Base-by-base conservation (phyloP, 1,140 invertebrate genomes). In the Sarcophaga bullata region DNA sequence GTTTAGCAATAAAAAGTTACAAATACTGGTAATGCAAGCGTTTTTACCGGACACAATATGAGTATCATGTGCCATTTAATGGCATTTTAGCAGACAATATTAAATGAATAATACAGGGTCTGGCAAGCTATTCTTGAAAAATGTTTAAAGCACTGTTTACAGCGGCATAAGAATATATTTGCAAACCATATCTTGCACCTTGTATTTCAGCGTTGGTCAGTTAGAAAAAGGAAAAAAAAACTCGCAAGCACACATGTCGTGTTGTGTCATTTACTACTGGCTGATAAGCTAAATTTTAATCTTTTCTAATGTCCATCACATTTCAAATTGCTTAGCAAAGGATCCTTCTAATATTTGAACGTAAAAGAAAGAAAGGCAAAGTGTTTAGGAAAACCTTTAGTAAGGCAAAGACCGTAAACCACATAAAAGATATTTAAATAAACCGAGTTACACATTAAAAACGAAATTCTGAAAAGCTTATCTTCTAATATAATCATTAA, bases 261-360 rank as follows among this genome's bases (percentile, higher is more conserved):
- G 75, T 48, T 78, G 75, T 78, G 75, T 78, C 75, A 78, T 50
- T 78, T 78, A 78, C 25, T 37, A 37, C n/a, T 78, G 75, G 75
- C 37, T 78, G 75, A 78, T 78, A 78, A 78, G 75, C 75, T 50
- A 78, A 78, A 78, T 48, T 78, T 78, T 78, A 78, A 78, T 78
- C 75, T 78, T 78, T 50, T 78, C 75, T 78, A 78, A 78, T 78
- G 75, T 78, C 75, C 75, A 78, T 78, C 75, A 78, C 75, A 78
- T 78, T 78, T 25, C 11, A 78, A 17, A 76, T n/a, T 17, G 73
- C n/a, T 19, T 17, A 68, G n/a, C 62, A 68, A 25, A 68, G 7
- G 62, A 68, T 68, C 8, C 19, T 68, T 68, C 62, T 68, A 58
- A 58, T 68, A 25, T 68, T 19, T 8, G 8, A 19, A 68, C 62